Percentiles rank a stretch among this genome's conserved stretches.
phyloP scores from a whole-genome alignment of 2,888 invertebrate genomes.

The Germaria angustata region DNA sequence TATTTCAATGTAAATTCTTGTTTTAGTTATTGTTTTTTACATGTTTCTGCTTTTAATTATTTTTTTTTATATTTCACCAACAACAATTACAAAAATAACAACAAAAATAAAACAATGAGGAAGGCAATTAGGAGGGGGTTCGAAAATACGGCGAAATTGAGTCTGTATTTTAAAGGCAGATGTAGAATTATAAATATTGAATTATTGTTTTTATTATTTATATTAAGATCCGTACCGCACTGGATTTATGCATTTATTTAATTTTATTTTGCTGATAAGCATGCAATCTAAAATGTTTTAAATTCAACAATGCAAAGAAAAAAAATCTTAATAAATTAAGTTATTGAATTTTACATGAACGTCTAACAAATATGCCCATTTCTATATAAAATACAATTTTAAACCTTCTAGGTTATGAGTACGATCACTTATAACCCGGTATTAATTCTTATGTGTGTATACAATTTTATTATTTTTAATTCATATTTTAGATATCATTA shows the following conservation, averaged over 20 bases:
- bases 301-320: background rate
- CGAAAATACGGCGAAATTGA: background rate
- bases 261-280: background rate
- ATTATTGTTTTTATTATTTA: background rate
- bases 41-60: background rate
- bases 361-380: background rate
- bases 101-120: background rate
- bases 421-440: too few species aligned
- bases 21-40: background rate
- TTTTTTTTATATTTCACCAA: background rate
- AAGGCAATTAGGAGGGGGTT: background rate
- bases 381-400: too few species aligned
- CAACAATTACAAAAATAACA: background rate
- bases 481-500: too few species aligned
- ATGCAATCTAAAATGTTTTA: background rate
- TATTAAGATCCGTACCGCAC: background rate
- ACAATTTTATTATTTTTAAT: too few species aligned
- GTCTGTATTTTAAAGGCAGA: background rate
- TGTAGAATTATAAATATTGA: background rate
- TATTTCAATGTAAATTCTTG: constrained; percentile 2
- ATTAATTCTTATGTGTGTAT: too few species aligned
- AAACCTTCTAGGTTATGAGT: too few species aligned
- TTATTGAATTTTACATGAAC: background rate
- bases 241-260: background rate
- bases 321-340: background rate